Percentiles rank a stretch among this genome's conserved stretches.
Conservation (phyloP, 53 echinoderm and acorn worm species). For the Mesocentrotus franciscanus region DNA sequence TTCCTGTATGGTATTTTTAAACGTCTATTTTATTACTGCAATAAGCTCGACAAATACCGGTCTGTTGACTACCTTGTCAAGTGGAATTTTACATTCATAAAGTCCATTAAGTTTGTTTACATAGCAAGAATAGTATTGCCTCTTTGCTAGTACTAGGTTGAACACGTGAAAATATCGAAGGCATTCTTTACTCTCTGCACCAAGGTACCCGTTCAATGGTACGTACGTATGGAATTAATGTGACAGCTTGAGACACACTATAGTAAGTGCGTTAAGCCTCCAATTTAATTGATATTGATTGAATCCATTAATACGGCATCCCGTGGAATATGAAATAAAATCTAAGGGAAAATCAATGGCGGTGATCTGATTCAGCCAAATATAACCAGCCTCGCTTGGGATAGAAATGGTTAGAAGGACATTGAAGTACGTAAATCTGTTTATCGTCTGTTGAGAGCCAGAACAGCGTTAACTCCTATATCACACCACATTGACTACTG, state of each 20-base stretch:
- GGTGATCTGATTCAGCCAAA: neutral
- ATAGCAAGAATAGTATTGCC: neutral
- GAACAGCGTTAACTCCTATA: no score
- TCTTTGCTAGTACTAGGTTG: neutral
- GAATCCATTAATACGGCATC: constrained; percentile 15
- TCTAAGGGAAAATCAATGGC: constrained; percentile 3
- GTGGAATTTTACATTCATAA: neutral
- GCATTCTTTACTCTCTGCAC: neutral
- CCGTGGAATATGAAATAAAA: neutral
- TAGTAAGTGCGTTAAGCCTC: neutral
- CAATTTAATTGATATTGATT: constrained; percentile 63
- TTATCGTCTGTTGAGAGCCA: neutral
- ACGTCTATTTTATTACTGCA: no score
- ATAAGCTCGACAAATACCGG: no score
- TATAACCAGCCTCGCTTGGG: neutral
- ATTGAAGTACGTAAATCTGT: neutral
- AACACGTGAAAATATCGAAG: neutral
- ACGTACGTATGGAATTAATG: constrained; percentile 16
- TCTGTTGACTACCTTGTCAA: no score
- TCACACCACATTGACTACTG: no score
- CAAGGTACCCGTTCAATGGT: neutral
- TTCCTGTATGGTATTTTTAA: no score
- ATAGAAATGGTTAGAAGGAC: neutral
- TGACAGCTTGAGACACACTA: constrained; percentile 14
- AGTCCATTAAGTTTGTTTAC: neutral